A percentile compares a stretch with the other conserved stretches of the same genome.
Conservation (phyloP, 2,113 vertebrate genomes). For the Edolisoma coerulescens region DNA sequence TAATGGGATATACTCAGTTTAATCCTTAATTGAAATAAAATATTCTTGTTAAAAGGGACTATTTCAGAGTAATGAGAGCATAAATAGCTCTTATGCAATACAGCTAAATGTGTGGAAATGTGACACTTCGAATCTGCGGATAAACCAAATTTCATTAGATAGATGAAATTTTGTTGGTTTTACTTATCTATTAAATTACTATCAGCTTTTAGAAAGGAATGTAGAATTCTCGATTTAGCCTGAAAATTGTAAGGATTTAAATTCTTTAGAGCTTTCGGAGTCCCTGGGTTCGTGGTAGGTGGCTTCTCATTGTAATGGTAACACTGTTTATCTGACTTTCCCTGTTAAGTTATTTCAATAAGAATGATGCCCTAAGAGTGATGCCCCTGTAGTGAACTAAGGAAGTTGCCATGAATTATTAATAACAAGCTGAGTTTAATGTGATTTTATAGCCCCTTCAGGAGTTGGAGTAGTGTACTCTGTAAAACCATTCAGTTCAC, state of each 20-base stretch:
- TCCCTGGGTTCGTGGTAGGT: not conserved
- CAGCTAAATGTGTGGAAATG: not conserved
- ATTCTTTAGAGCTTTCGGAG: not conserved
- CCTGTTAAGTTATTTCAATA: slow-evolving; percentile 23
- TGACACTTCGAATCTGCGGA: not conserved
- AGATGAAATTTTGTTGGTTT: not conserved
- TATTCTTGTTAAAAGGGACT: not conserved
- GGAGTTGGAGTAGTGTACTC: slow-evolving; percentile 25
- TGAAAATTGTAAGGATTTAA: not conserved
- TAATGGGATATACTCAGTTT: not conserved
- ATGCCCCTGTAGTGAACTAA: slow-evolving; percentile 59
- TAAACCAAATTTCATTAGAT: not conserved
- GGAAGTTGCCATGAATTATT: slow-evolving; percentile 69
- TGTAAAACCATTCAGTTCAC: slow-evolving; percentile 47
- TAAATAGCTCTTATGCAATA: not conserved
- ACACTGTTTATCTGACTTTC: slow-evolving; percentile 26
- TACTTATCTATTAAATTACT: not conserved
- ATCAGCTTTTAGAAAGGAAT: not conserved
- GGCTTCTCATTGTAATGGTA: slow-evolving; percentile 2
- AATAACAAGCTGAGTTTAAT: slow-evolving; percentile 50
- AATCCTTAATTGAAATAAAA: not conserved
- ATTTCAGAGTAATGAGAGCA: not conserved
- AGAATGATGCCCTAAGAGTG: slow-evolving; percentile 49
- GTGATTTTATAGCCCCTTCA: slow-evolving; percentile 51
- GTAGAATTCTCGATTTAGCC: not conserved